Base-by-base conservation (phyloP, 2,888 invertebrate genomes). In the Epinotia nisella region DNA sequence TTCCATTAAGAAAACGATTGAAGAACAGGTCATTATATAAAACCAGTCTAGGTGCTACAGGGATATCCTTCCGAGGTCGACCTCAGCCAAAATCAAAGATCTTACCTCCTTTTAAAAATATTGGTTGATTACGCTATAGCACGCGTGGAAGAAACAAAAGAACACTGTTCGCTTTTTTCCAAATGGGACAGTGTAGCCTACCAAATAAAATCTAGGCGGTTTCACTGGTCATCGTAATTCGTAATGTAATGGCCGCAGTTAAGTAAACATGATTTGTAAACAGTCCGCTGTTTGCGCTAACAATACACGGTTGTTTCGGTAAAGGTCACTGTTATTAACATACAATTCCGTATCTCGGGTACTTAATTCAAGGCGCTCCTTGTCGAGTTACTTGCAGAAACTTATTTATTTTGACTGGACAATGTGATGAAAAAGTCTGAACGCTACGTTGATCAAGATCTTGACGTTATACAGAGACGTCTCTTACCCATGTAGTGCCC, bases 351-450 rank as follows among this genome's bases (percentile, higher is more conserved):
- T 49, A 71, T 67, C 39, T 70, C 39, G 49, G 60, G 15, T 68
- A 19, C 60, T 62, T 51, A 61, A 72, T 72, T 84, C 85, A 87
- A 87, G 85, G 85, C 79, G 79, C 82, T 82, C 85, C 79, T 82
- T 84, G 51, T 71, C 24, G n/a, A 55, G 53, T 55, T 55, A 41
- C 35, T 39, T 13, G 17, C 1, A 55, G 58, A n/a, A n/a, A 49
- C 58, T 58, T 21, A 56, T 56, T 56, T 19, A 53, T 19, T 53
- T 17, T 53, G 53, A 53, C 17, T 53, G 53, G 53, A 53, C 19
- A 53, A 53, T 19, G 10, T 19, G 19, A 49, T 53, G 53, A 53
- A 53, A 53, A 17, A 17, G 17, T 51, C 9, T 51, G 17, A 17
- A 7, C 9, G 5, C 45, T n/a, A 1, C n/a, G 5, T n/a, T 7